phyloP scores from a whole-genome alignment of 2,888 invertebrate genomes.

The Ptychoptera albimana region DNA sequence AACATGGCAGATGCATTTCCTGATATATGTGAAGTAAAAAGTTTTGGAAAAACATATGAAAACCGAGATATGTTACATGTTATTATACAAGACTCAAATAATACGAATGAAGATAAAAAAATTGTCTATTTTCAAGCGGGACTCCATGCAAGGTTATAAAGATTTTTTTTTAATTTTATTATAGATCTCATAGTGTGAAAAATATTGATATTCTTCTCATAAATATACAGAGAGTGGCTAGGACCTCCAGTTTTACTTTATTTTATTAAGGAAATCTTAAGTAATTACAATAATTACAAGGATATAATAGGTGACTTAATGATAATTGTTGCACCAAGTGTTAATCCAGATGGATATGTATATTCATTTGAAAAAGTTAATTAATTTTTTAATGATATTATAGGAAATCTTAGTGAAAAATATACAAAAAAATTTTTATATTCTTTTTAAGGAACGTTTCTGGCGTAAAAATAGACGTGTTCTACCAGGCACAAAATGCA shows the following conservation, averaged over 20 bases:
- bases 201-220: too few species aligned
- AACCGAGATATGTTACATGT: conserved; percentile 30
- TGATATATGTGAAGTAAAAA: conserved; percentile 2
- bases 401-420: neutral
- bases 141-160: conserved; percentile 31
- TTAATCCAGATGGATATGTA: conserved; percentile 50
- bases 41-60: conserved; percentile 7
- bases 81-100: conserved; percentile 26
- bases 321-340: conserved; percentile 41
- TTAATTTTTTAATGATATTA: conserved; percentile 22
- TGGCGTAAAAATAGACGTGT: conserved; percentile 47
- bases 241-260: conserved; percentile 37
- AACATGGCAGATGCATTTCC: conserved; percentile 3
- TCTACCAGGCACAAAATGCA: conserved; percentile 25
- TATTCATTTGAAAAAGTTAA: conserved; percentile 27
- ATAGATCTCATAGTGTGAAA: too few species aligned
- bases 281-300: conserved; percentile 20
- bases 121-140: conserved; percentile 8
- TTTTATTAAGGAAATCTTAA: conserved; percentile 35
- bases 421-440: neutral
- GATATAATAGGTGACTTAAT: conserved; percentile 36
- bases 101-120: conserved; percentile 29
- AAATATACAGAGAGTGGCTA: conserved; percentile 38
- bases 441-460: conserved; percentile 16
- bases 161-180: too few species aligned